phyloP scores from a whole-genome alignment of 2,888 invertebrate species.

The Agrotis puta region DNA sequence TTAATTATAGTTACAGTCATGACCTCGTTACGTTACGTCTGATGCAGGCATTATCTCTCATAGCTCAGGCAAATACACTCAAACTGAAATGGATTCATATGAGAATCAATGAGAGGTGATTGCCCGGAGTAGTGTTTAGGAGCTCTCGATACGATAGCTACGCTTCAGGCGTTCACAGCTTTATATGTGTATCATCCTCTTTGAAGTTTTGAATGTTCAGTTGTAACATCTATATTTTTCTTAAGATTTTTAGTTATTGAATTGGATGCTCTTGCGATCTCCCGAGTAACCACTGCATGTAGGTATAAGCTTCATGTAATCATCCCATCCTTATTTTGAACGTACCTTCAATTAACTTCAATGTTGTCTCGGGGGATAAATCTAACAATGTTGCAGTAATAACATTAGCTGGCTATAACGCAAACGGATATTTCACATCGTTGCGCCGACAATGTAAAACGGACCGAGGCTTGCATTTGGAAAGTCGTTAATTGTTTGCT shows the following conservation, averaged over 20 bases:
- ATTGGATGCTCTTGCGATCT: background rate
- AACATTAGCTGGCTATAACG: conserved; percentile 53
- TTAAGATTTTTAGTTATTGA: background rate
- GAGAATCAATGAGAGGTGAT: conserved; percentile 1
- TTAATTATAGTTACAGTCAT: background rate
- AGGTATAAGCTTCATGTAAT: background rate
- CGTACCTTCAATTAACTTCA: conserved; percentile 44
- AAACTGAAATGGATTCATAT: conserved; percentile 11
- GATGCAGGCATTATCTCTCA: background rate
- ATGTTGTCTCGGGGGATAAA: conserved; percentile 47
- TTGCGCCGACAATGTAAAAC: conserved; percentile 62
- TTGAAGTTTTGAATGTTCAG: conserved; percentile 2
- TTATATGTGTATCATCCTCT: background rate
- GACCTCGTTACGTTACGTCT: background rate
- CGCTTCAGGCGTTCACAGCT: conserved; percentile 6
- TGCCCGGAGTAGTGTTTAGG: background rate
- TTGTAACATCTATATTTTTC: background rate
- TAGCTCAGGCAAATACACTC: conserved; percentile 6
- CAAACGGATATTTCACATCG: conserved; percentile 42
- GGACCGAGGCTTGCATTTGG: conserved; percentile 38
- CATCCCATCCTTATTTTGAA: conserved; percentile 27
- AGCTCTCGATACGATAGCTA: conserved; percentile 13
- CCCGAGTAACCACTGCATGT: background rate
- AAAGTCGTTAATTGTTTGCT: conserved; percentile 56
- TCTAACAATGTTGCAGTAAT: conserved; percentile 67